Conservation (phyloP, 1,140 invertebrate species). For the Gonioctena quinquepunctata region DNA sequence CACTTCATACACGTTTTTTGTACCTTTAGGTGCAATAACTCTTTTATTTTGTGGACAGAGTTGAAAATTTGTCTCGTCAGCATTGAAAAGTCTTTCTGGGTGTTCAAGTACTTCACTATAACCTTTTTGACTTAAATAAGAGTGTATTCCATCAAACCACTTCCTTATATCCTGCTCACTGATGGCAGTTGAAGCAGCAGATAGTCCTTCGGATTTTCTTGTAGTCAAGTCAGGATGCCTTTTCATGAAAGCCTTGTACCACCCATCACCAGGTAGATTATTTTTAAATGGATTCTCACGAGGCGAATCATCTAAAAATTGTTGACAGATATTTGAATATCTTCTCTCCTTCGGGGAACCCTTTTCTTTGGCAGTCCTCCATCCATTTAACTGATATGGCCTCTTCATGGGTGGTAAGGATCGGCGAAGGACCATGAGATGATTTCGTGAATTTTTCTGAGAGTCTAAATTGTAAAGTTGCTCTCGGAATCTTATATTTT, state of each 20-base stretch:
- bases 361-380: background rate
- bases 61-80: conserved; percentile 48
- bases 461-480: background rate
- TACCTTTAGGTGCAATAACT: conserved; percentile 41
- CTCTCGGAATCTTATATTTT: background rate
- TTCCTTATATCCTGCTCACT: conserved; percentile 45
- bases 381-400: conserved; percentile 22
- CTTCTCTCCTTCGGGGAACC: background rate
- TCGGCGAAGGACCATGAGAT: background rate
- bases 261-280: conserved; percentile 43
- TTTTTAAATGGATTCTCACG: conserved; percentile 43
- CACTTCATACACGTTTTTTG: conserved; percentile 41
- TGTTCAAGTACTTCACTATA: conserved; percentile 42
- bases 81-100: conserved; percentile 43
- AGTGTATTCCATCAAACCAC: conserved; percentile 52
- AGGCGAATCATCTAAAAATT: background rate
- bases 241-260: conserved; percentile 48
- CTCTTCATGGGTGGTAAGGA: conserved; percentile 13
- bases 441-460: background rate
- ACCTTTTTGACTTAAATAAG: conserved; percentile 39
- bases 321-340: background rate
- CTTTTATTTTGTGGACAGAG: conserved; percentile 40
- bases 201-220: conserved; percentile 29
- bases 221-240: conserved; percentile 39
- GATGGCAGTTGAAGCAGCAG: conserved; percentile 37